Evolutionary conservation across 2,888 invertebrate genomes (phyloP).

Genomic region (Synanthedon formicaeformis): DNA sequence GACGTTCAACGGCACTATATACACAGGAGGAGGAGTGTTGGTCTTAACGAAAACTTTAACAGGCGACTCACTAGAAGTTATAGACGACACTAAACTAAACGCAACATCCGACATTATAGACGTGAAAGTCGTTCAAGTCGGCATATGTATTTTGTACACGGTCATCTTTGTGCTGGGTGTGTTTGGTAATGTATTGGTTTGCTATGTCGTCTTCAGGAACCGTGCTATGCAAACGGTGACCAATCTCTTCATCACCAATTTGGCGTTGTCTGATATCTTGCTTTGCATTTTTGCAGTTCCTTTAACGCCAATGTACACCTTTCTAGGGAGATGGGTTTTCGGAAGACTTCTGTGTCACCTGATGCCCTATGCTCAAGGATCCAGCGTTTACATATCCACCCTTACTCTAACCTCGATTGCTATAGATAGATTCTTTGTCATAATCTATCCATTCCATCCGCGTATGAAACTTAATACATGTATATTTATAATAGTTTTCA

Average conservation of each 20-base stretch:
- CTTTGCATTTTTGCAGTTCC: constrained; percentile 88
- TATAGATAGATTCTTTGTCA: constrained; percentile 90
- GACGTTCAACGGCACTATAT: constrained; percentile 42
- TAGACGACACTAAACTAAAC: constrained; percentile 53
- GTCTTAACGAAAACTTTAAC: constrained; percentile 56
- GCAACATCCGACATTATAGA: constrained; percentile 72
- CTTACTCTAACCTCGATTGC: constrained; percentile 93
- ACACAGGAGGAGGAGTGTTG: constrained; percentile 40
- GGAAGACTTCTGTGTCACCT: constrained; percentile 85
- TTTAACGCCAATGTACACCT: constrained; percentile 89
- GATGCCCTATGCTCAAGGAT: constrained; percentile 87
- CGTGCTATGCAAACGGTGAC: constrained; percentile 93
- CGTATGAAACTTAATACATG: constrained; percentile 84
- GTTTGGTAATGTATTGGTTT: constrained; percentile 85
- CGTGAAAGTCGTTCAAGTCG: constrained; percentile 75
- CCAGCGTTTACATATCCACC: constrained; percentile 91
- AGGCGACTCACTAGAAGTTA: constrained; percentile 52
- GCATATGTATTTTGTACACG: constrained; percentile 81
- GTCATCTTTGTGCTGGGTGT: constrained; percentile 85
- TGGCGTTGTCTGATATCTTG: constrained; percentile 88
- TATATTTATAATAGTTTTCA: constrained; percentile 79
- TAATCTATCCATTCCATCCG: constrained; percentile 87
- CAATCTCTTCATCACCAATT: constrained; percentile 90
- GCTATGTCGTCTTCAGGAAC: constrained; percentile 87
- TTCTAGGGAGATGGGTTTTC: constrained; percentile 86